Base-by-base conservation (phyloP, 2,797 vertebrate genomes). In the Pachyuromys duprasi region DNA sequence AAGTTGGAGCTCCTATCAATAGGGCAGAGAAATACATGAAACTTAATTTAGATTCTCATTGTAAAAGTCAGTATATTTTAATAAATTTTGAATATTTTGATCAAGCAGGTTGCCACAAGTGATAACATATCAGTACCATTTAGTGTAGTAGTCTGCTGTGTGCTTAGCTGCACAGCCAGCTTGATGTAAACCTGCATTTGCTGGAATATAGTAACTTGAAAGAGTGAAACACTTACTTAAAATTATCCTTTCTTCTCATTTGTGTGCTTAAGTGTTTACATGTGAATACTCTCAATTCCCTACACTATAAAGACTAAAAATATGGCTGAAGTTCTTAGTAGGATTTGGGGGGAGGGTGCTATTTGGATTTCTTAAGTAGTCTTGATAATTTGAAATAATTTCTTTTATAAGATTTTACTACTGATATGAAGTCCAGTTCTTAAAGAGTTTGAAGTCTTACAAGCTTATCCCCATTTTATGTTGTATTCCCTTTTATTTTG, bases 401-500 rank as follows among this genome's bases (percentile, higher is more conserved):
- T 90, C 24, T 69, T 57, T 82, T 93, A 24, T 63, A 55, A 53
- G 55, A 24, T 36, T 80, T 84, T 74, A 39, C 0, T 79, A 39
- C 90, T 83, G 42, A 0, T 81, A 49, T 49, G 49, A 49, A 49
- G 49, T 49, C 49, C 49, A 2, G 11, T 17, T 81, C 57, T 93
- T 88, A 81, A 60, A 87, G 17, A 88, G 70, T 45, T 36, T 55
- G 13, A 83, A 86, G 62, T 36, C 39, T 83, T 57, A 78, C 3
- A 84, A 55, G 80, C 39, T 92, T 0, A 88, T 72, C 95, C 94
- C 63, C 6, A 83, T 90, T 92, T 93, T 90, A 95, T 79, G 28
- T 92, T 81, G 81, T 96, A 9, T 95, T 93, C 53, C 60, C 76
- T 93, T 93, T 95, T 83, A n/a, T 72, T 78, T 84, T 95, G 17